Evolutionary conservation across 2,113 vertebrate species (phyloP), one percentile per base, ranked within the genome.

Genomic region (human (Homo sapiens)): DNA sequence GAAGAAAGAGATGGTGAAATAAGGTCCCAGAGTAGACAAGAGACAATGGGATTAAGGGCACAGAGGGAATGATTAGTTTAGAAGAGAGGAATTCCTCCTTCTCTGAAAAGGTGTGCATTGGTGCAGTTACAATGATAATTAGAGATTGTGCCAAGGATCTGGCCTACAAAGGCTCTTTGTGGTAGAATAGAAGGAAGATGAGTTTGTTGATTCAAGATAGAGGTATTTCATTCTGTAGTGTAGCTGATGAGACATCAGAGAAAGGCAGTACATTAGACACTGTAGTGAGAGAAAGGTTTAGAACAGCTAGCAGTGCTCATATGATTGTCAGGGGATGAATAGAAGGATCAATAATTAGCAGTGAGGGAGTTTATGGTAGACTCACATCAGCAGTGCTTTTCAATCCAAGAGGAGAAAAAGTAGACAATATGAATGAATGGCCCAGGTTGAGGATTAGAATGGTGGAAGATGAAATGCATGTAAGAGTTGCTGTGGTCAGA

Each of bases 161-260:
- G n/a, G 50, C 68, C 30, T 57, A 14, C 72, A 43, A 45, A 72
- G 57, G 38, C 3, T 5, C 72, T 89, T 66, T 27, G 57, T 82
- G 38, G n/a, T 82, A 16, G 73, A 64, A 73, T 43, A 64, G n/a
- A 85, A 93, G n/a, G 52, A 94, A 72, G 66, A 78, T 78, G 73
- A 76, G 32, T 76, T 52, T 76, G 27, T 72, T 91, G 32, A 57
- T 80, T 10, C 3, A 72, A 50, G n/a, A 57, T 22, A 93, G 75
- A 92, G 43, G 73, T 92, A 70, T 57, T 73, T 92, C 68, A 79
- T 79, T 68, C 75, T 89, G 43, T 86, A 55, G 30, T 27, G 48
- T 79, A 75, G 72, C 79, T 92, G 32, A 70, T 73, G 94, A 96
- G 72, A 70, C 64, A 64, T 75, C 83, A 45, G 61, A 64, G 86